These are phyloP conservation scores for Dryococelus australis DNA, from an alignment of 2,888 invertebrate species.

Conservation along the genomic window DNA sequence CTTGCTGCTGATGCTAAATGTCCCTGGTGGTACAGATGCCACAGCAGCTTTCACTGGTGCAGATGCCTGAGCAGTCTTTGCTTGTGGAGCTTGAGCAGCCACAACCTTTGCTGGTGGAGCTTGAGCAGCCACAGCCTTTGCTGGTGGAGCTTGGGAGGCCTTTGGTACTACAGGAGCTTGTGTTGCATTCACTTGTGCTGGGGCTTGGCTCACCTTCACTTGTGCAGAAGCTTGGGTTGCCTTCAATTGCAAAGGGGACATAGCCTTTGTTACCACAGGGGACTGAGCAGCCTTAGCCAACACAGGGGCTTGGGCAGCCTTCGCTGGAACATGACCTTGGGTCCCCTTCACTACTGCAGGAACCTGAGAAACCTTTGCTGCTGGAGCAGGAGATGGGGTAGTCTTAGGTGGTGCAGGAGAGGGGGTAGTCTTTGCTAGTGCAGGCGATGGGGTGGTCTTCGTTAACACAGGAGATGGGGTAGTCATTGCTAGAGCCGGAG, in stretches of 20 bases:
- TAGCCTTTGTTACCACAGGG: not conserved
- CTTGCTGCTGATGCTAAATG: not conserved
- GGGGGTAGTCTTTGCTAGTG: no score
- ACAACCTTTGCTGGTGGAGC: not conserved
- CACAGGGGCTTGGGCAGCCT: no score
- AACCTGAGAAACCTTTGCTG: no score
- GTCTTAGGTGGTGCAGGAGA: not conserved
- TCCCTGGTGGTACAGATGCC: not conserved
- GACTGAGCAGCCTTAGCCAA: not conserved
- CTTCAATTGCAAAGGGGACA: not conserved
- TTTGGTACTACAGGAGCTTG: conserved; percentile 27
- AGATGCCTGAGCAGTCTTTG: not conserved
- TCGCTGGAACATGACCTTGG: no score
- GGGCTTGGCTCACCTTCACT: not conserved
- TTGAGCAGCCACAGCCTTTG: not conserved
- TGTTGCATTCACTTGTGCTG: not conserved
- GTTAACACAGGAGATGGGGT: not conserved
- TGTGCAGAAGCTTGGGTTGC: not conserved
- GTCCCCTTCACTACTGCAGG: no score
- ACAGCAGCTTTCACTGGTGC: not conserved
- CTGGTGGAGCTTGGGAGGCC: conserved; percentile 33
- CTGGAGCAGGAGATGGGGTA: not conserved
- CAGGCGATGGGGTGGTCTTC: not conserved
- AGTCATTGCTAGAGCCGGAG: not conserved
- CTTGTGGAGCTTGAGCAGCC: not conserved